Base-by-base conservation (phyloP, 2,113 vertebrate species). In the Lutjanus erythropterus region DNA sequence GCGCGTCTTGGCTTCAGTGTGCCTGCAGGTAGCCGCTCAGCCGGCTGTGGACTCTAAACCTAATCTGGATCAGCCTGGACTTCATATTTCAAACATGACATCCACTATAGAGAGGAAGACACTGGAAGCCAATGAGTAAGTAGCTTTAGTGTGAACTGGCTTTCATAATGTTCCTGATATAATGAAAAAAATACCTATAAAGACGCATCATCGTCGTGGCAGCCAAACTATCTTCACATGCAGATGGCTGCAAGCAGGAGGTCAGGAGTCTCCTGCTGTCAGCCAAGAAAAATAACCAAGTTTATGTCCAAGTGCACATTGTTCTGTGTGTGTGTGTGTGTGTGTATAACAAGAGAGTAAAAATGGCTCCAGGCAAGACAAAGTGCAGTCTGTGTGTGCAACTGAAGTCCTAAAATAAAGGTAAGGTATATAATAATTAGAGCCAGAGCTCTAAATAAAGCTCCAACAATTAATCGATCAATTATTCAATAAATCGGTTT, bases 51-150 rank as follows among this genome's bases (percentile, higher is more conserved):
- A 77, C 35, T 42, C 49, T 5, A 62, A 55, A 25, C 53, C 62
- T 9, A 0, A 49, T 72, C 73, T 50, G 49, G 49, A 55, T 41
- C 68, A 33, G 68, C 10, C 71, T 70, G 81, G 75, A 83, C 62
- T 11, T 69, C 69, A 49, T 18, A 77, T 87, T 82, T 78, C 9
- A 72, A 94, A 94, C 91, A 98, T 98, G 97, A 93, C 97, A 92
- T 97, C 98, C 67, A 94, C 97, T 80, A 98, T 98, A 93, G 97
- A 98, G 89, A 97, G 98, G 90, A 99, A 99, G 92, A 97, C 96
- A 71, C 88, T 99, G 95, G 98, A 99, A 86, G 93, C 97, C 56
- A 96, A 95, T 42, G 98, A 99, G 98, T 99, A 92, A 97, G 98
- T 97, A 66, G 2, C n/a, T 4, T n/a, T 18, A 1, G 5, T 16